Evolutionary conservation across 2,797 vertebrate species (phyloP).

Genomic region (Syncerus caffer): DNA sequence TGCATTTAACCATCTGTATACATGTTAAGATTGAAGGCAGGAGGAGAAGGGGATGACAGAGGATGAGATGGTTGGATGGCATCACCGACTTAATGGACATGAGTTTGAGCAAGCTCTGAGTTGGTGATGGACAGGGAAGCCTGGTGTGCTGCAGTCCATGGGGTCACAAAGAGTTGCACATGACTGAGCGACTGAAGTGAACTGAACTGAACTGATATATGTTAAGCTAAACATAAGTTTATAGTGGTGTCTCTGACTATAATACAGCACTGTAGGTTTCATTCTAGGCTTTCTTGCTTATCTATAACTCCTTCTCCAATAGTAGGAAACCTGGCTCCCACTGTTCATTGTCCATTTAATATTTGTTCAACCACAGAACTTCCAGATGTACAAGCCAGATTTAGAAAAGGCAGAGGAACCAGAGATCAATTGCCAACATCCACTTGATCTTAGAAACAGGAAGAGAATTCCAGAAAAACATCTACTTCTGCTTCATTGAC

Average conservation of each 20-base stretch:
- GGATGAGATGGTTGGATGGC: background rate
- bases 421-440: background rate
- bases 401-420: background rate
- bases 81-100: background rate
- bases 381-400: background rate
- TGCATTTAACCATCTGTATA: background rate
- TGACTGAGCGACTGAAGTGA: background rate
- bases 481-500: background rate
- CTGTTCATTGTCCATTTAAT: background rate
- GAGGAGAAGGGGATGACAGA: background rate
- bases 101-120: background rate
- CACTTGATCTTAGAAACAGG: background rate
- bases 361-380: background rate
- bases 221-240: background rate
- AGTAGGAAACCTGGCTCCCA: background rate
- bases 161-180: background rate
- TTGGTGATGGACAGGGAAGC: background rate
- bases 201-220: background rate
- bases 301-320: background rate
- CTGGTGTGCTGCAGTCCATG: background rate
- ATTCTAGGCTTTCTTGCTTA: background rate
- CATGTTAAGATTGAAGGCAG: background rate
- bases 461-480: background rate
- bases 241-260: background rate
- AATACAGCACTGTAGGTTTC: background rate